A percentile compares a stretch with the other conserved stretches of the same genome.
Evolutionary conservation across 2,797 vertebrate species (phyloP).

Genomic region (Rhinophrynus dorsalis): DNA sequence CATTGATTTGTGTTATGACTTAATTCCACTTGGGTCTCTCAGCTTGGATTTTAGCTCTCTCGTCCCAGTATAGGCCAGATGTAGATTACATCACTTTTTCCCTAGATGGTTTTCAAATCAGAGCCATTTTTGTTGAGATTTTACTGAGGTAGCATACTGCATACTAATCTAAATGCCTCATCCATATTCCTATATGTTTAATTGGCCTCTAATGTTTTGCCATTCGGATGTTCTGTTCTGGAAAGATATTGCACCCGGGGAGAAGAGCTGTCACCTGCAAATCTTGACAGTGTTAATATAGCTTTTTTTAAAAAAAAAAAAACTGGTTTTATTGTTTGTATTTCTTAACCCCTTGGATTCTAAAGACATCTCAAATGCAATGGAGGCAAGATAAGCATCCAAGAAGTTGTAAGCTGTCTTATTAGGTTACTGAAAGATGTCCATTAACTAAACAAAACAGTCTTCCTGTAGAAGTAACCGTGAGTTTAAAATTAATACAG

Average conservation of each 20-base stretch:
- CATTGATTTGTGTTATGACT: constrained; percentile 10
- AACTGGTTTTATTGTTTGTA: no score
- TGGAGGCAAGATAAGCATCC: no score
- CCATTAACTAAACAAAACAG: no score
- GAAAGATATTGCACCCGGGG: constrained; percentile 47
- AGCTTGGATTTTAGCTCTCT: constrained; percentile 26
- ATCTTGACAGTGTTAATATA: constrained; percentile 1
- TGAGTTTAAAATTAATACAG: no score
- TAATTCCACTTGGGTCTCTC: constrained; percentile 44
- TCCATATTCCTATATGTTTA: constrained; percentile 54
- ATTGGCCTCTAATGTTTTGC: constrained; percentile 65
- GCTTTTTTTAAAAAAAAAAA: no score
- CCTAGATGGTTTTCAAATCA: constrained; percentile 59
- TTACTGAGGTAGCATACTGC: constrained; percentile 37
- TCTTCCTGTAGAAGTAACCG: no score
- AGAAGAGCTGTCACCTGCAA: constrained; percentile 9
- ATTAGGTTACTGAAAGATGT: no score
- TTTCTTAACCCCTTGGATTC: no score
- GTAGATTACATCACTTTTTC: constrained; percentile 59
- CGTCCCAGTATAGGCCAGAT: constrained; percentile 57
- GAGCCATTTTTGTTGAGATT: constrained; percentile 47
- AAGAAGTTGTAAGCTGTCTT: no score
- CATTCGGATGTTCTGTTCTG: constrained; percentile 53
- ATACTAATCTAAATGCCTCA: constrained; percentile 53
- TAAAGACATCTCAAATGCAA: no score